Evolutionary conservation across 2,797 vertebrate species (phyloP).

Genomic region (Siniperca undulata): DNA sequence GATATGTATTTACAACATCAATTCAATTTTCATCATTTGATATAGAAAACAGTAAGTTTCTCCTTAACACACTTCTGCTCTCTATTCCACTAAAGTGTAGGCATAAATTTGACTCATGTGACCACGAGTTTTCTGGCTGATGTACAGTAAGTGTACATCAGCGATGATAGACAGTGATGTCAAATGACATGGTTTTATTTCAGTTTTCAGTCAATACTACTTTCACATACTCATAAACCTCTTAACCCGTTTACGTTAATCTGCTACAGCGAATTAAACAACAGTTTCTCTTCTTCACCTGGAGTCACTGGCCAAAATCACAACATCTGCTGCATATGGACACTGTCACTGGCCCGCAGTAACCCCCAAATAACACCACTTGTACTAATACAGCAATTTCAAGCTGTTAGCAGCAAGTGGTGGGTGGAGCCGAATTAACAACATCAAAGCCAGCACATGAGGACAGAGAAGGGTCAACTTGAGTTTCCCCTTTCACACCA

Average conservation of each 20-base stretch:
- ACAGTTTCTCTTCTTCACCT: conserved; percentile 33
- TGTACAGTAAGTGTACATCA: background rate
- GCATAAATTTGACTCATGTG: background rate
- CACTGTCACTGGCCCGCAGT: conserved; percentile 32
- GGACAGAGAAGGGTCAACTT: conserved; percentile 53
- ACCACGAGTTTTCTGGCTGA: background rate
- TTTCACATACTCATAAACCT: conserved; percentile 1
- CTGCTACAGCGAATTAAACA: conserved; percentile 5
- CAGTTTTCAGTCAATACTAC: background rate
- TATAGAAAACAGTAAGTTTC: background rate
- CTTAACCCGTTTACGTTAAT: background rate
- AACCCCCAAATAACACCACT: conserved; percentile 56
- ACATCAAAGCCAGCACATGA: conserved; percentile 75
- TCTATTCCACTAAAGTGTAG: background rate
- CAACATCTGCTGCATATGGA: conserved; percentile 60
- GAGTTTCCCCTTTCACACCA: conserved; percentile 56
- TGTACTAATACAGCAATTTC: conserved; percentile 57
- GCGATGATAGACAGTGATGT: too few species aligned
- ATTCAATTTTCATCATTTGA: background rate
- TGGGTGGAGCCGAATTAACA: conserved; percentile 59
- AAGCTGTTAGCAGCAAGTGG: conserved; percentile 71
- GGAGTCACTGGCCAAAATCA: conserved; percentile 8
- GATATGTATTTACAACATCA: background rate
- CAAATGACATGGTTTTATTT: conserved; percentile 8
- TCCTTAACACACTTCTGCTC: background rate